Evolutionary conservation across 30 jellyfish, hydroid and myxozoan genomes (phyloP).

Genomic region (Phacellophora camtschatica): DNA sequence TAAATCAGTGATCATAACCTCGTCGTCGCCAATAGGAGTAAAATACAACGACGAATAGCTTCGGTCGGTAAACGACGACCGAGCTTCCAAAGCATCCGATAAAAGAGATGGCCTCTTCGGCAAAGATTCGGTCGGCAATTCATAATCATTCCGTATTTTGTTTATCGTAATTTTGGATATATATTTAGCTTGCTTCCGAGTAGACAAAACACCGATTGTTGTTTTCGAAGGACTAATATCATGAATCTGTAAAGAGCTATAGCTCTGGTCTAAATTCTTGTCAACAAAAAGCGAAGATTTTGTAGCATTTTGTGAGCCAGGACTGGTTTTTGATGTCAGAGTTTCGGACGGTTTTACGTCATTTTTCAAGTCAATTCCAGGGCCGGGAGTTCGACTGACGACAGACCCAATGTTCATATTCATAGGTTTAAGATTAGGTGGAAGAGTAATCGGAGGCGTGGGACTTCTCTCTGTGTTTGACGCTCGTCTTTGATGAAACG

Average conservation of each 20-base stretch:
- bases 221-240: slow-evolving; percentile 17
- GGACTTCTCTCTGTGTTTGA: slow-evolving; percentile 63
- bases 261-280: slow-evolving; percentile 21
- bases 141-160: slow-evolving; percentile 1
- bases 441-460: slow-evolving; percentile 48
- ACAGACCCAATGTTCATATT: slow-evolving; percentile 16
- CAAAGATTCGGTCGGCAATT: slow-evolving; percentile 4
- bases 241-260: slow-evolving; percentile 28
- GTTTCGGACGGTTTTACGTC: neutral
- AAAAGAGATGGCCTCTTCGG: slow-evolving; percentile 40
- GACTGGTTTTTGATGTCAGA: slow-evolving; percentile 12
- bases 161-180: neutral
- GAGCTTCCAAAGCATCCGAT: slow-evolving; percentile 31
- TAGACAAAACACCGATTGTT: neutral
- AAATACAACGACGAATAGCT: slow-evolving; percentile 19
- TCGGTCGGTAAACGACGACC: slow-evolving; percentile 24
- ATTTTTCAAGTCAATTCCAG: neutral
- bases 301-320: neutral
- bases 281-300: neutral
- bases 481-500: slow-evolving; percentile 55
- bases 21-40: neutral
- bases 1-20: slow-evolving; percentile 13
- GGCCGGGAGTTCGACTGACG: neutral
- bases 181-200: neutral
- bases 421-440: slow-evolving; percentile 11